Conservation (phyloP, 2,888 invertebrate species). For the Leptopterna dolabrata region DNA sequence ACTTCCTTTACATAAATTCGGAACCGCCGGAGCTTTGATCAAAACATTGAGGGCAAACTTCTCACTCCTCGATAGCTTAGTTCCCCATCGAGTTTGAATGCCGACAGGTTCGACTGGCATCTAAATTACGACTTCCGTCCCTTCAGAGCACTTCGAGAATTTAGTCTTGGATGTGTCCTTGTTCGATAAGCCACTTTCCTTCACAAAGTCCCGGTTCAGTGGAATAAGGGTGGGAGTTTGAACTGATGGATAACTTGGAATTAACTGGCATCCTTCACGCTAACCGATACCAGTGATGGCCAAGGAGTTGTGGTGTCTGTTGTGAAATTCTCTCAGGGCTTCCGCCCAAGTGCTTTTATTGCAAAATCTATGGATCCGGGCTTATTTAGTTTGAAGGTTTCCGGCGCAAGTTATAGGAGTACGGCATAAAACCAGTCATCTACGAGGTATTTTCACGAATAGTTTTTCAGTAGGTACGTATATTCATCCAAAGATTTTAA, state of each 20-base stretch:
- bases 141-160: neutral
- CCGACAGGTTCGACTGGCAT: neutral
- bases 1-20: neutral
- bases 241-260: neutral
- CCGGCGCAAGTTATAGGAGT: too few relatives aligned
- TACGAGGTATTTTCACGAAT: too few relatives aligned
- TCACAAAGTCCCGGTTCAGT: neutral
- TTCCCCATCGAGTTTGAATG: neutral
- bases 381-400: too few relatives aligned
- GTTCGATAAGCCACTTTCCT: neutral
- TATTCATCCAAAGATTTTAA: too few relatives aligned
- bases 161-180: conserved; percentile 8
- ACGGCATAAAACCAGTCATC: too few relatives aligned
- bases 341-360: neutral
- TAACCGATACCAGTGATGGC: neutral
- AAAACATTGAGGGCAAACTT: neutral
- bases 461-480: too few relatives aligned
- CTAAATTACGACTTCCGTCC: neutral
- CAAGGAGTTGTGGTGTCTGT: neutral
- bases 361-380: too few relatives aligned
- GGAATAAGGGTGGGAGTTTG: neutral
- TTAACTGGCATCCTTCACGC: neutral
- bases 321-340: neutral
- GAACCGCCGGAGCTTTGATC: neutral
- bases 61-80: neutral